Conservation (phyloP, 2,113 vertebrate genomes). For the Emydocephalus ijimae region DNA sequence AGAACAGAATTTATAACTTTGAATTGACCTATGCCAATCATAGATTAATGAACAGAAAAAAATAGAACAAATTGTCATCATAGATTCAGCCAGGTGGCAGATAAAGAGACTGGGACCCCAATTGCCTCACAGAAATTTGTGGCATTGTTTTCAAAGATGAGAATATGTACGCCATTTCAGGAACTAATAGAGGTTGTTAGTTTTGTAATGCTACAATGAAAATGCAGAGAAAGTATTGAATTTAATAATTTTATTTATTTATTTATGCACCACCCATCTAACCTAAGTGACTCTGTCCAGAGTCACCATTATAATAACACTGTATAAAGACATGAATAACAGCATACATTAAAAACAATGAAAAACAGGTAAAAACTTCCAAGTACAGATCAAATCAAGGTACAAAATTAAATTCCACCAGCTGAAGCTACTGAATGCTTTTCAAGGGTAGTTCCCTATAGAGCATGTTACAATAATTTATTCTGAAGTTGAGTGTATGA, state of each 20-base stretch:
- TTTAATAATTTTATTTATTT: background rate
- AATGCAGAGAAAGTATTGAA: background rate
- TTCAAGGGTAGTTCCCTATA: background rate
- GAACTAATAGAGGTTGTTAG: background rate
- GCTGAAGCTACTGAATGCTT: background rate
- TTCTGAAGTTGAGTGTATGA: background rate
- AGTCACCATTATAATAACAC: background rate
- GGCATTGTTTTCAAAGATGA: background rate
- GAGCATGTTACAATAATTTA: background rate
- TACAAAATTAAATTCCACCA: background rate
- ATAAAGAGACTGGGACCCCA: background rate
- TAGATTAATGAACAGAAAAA: background rate
- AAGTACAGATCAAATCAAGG: background rate
- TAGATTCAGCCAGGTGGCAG: background rate
- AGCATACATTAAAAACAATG: background rate
- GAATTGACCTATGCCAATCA: background rate
- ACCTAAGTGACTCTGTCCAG: background rate
- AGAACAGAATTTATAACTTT: background rate
- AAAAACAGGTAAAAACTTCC: background rate
- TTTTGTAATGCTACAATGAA: background rate
- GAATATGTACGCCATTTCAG: background rate
- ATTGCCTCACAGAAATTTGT: background rate
- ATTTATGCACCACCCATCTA: background rate
- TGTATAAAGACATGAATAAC: background rate
- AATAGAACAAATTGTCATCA: background rate